Evolutionary conservation across 1,140 invertebrate species (phyloP).

Genomic region (Mylabris phalerata): DNA sequence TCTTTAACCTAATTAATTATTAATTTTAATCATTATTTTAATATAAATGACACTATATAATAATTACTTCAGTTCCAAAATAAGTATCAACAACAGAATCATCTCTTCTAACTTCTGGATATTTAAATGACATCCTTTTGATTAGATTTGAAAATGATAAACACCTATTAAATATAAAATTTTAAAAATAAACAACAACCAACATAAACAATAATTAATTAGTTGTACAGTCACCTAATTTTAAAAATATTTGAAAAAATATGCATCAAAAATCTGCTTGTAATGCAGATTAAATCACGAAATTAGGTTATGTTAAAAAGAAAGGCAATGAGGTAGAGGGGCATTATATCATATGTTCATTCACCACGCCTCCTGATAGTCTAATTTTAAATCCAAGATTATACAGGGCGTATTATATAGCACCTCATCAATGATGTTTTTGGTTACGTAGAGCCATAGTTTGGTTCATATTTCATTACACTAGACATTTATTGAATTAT

Average conservation of each 20-base stretch:
- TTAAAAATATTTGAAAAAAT: slow-evolving; percentile 12
- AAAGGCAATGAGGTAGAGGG: not conserved
- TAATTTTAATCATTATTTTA: slow-evolving; percentile 2
- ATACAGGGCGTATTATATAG: too few species aligned
- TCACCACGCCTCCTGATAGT: too few species aligned
- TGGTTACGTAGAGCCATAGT: too few species aligned
- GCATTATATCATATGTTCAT: too few species aligned
- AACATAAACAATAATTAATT: not conserved
- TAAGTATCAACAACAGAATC: slow-evolving; percentile 71
- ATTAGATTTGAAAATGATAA: slow-evolving; percentile 7
- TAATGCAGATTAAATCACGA: slow-evolving; percentile 6
- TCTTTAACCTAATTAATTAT: slow-evolving; percentile 64
- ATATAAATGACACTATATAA: not conserved
- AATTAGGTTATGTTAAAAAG: not conserved
- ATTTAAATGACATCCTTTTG: slow-evolving; percentile 42
- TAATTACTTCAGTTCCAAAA: slow-evolving; percentile 71
- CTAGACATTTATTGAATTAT: too few species aligned
- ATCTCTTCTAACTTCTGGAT: slow-evolving; percentile 73
- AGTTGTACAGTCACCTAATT: slow-evolving; percentile 1
- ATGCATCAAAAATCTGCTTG: slow-evolving; percentile 9
- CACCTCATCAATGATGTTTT: too few species aligned
- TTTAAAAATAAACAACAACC: too few species aligned
- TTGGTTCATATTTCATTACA: too few species aligned
- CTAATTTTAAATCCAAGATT: too few species aligned
- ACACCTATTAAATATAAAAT: slow-evolving; percentile 4